Conservation (phyloP, 2,888 invertebrate genomes). For the Callimorpha dominula region DNA sequence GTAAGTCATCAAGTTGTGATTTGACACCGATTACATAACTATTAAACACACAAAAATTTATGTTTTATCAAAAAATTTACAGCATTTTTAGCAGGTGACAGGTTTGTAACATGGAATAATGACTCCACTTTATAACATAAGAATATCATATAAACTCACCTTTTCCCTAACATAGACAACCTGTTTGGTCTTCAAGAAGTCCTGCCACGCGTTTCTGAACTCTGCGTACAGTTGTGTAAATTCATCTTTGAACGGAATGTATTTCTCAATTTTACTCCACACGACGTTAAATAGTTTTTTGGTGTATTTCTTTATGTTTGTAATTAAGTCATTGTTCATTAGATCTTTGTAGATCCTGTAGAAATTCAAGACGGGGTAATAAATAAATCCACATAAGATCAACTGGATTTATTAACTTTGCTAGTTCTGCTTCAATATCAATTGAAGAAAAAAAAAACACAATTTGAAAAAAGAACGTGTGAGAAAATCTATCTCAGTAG, state of each 20-base stretch:
- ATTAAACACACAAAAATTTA: no score
- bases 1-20: no score
- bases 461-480: no score
- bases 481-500: no score
- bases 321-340: conserved; percentile 91
- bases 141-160: conserved; percentile 53
- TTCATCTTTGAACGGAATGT: conserved; percentile 81
- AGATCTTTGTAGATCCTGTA: conserved; percentile 91
- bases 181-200: conserved; percentile 78
- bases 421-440: not conserved
- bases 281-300: conserved; percentile 87
- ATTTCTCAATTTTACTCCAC: conserved; percentile 78
- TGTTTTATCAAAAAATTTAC: not conserved
- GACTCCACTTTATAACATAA: not conserved
- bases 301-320: conserved; percentile 92
- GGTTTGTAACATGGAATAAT: no score
- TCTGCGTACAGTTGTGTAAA: conserved; percentile 74
- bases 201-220: conserved; percentile 77
- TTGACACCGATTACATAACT: no score
- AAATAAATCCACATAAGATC: not conserved
- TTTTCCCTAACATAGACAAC: conserved; percentile 79
- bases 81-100: not conserved
- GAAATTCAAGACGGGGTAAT: conserved; percentile 3
- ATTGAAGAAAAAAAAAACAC: no score
- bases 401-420: not conserved